Percentiles rank a stretch among this genome's conserved stretches.
These are phyloP conservation scores for Taphrorychus bicolor DNA, from an alignment of 2,888 invertebrate species.

Conservation along the genomic window DNA sequence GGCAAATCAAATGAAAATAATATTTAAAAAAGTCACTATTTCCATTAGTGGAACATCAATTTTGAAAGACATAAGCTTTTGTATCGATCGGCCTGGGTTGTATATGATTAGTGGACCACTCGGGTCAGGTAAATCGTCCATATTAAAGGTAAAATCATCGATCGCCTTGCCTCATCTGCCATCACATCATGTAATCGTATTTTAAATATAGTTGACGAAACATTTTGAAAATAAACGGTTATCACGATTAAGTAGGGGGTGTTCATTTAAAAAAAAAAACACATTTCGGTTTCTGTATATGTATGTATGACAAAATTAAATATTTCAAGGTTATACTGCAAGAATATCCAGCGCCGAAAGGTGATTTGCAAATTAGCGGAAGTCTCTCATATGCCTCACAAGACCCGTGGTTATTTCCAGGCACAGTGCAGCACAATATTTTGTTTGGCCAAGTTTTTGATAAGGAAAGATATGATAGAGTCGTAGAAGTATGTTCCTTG, in stretches of 20 bases:
- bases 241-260: no score
- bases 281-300: no score
- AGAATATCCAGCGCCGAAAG: conserved; percentile 57
- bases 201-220: no score
- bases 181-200: no score
- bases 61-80: conserved; percentile 43
- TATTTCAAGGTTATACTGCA: conserved; percentile 53
- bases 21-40: conserved; percentile 44
- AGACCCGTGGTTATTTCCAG: conserved; percentile 68
- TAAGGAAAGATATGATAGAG: conserved; percentile 49
- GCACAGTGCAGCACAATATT: conserved; percentile 77
- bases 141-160: conserved; percentile 51
- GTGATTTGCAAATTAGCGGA: conserved; percentile 58
- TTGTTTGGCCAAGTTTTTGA: conserved; percentile 72
- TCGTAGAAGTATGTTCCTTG: conserved; percentile 70
- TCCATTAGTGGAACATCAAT: conserved; percentile 44
- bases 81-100: conserved; percentile 49
- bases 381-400: conserved; percentile 66
- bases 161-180: not conserved
- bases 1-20: no score
- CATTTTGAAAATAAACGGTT: no score
- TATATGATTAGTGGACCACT: conserved; percentile 69
- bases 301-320: not conserved
- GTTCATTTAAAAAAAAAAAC: no score
- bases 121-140: conserved; percentile 68